These are phyloP conservation scores for Tenthredo notha DNA, from an alignment of 2,888 invertebrate genomes.

Conservation along the genomic window DNA sequence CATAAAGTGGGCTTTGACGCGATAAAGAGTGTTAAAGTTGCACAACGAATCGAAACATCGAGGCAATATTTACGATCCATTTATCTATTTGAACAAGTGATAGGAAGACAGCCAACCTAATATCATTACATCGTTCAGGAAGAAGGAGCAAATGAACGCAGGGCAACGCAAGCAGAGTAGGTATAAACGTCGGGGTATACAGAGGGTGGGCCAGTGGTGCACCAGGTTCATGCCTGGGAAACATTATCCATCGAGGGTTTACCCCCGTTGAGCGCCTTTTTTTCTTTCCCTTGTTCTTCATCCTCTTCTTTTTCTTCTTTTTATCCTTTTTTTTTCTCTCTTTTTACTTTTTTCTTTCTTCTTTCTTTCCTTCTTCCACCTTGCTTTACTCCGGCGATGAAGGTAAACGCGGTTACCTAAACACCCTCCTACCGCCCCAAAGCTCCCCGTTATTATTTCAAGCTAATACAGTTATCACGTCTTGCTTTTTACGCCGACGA, in stretches of 20 bases:
- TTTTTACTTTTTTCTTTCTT: not conserved
- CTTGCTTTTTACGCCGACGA: constrained; percentile 46
- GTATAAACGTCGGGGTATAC: constrained; percentile 64
- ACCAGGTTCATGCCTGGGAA: constrained; percentile 50
- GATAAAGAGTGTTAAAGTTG: constrained; percentile 50
- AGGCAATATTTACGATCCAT: constrained; percentile 44
- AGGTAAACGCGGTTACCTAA: constrained; percentile 52
- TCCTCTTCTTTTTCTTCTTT: not conserved
- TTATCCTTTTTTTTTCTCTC: not conserved
- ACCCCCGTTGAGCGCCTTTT: not conserved
- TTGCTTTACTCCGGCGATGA: not conserved
- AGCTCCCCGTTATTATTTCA: constrained; percentile 55
- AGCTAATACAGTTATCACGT: constrained; percentile 52
- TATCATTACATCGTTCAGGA: constrained; percentile 65
- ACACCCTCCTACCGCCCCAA: constrained; percentile 21
- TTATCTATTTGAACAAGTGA: constrained; percentile 43
- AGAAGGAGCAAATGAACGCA: constrained; percentile 63
- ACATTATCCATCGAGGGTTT: constrained; percentile 49
- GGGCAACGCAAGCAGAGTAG: constrained; percentile 58
- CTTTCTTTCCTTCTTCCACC: not conserved
- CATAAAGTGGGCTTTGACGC: constrained; percentile 36
- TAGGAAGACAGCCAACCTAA: constrained; percentile 62
- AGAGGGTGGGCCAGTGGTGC: constrained; percentile 31
- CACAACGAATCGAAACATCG: constrained; percentile 28
- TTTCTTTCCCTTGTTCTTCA: not conserved